A percentile compares a stretch with the other conserved stretches of the same genome.
These are phyloP conservation scores for Rissa tridactyla DNA, from an alignment of 2,113 vertebrate genomes.

Conservation along the genomic window DNA sequence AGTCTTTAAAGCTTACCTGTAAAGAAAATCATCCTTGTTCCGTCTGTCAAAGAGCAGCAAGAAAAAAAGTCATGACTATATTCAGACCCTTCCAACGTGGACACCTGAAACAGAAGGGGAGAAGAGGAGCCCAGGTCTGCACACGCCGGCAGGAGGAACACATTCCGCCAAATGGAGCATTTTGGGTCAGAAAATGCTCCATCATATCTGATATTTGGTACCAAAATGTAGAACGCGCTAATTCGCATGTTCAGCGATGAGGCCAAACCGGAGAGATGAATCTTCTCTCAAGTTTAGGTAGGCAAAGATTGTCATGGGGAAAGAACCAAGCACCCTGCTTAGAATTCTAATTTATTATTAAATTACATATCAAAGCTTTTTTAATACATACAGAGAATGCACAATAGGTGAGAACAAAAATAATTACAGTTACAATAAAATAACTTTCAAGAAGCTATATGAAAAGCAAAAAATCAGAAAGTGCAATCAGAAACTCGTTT, in stretches of 20 bases:
- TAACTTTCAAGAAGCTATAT: conserved; percentile 62
- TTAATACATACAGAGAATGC: conserved; percentile 78
- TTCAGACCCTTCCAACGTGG: neutral
- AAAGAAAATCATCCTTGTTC: neutral
- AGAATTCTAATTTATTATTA: conserved; percentile 84
- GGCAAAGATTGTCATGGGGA: neutral
- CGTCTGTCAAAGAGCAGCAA: neutral
- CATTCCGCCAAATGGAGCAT: neutral
- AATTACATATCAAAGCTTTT: conserved; percentile 83
- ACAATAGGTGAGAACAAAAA: conserved; percentile 78
- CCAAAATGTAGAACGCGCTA: neutral
- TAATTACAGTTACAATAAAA: conserved; percentile 78
- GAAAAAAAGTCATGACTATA: neutral
- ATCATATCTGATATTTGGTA: neutral
- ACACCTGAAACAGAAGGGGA: neutral
- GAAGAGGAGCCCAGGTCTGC: neutral
- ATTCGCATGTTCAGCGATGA: accelerated
- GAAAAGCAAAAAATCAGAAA: conserved; percentile 74
- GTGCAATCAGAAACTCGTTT: conserved; percentile 71
- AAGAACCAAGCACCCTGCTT: conserved; percentile 46
- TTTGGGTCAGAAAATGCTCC: neutral
- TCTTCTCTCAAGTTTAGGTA: neutral
- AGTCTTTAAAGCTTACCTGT: neutral
- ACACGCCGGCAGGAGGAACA: neutral
- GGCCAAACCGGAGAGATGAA: neutral